Base-by-base conservation (phyloP, 2,888 invertebrate genomes). In the Subacronicta megacephala region DNA sequence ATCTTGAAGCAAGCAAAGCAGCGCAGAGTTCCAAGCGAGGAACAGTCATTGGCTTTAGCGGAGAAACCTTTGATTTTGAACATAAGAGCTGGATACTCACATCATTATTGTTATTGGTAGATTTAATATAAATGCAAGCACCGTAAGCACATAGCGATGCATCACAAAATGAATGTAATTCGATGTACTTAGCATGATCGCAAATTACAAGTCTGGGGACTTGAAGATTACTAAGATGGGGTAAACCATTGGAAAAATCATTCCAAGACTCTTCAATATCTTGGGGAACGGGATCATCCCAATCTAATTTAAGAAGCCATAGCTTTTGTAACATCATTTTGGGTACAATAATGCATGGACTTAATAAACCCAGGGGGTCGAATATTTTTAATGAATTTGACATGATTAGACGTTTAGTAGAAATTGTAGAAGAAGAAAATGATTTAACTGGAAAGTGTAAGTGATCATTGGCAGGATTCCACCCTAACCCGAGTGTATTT, bases 91-190 rank as follows among this genome's bases (percentile, higher is more conserved):
- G 29, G 12, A 42, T 29, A 26, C 12, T 29, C 1, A 42, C 16
- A 6, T 26, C 15, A 29, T 42, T 29, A 42, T 40, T 9, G 12
- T 40, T 15, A 12, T 29, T 12, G 5, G 13, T 5, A 3, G 42
- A 42, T 16, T 42, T 42, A 2, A 42, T 5, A 29, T 42, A 42
- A 42, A 42, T 12, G 12, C 42, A 42, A 29, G 42, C 42, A 42
- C 42, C 42, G 7, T 29, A 42, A 10, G 29, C 42, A 6, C 6
- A 2, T 12, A 12, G 29, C 12, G 29, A 29, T 12, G 29, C 29
- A 29, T 29, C 29, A 12, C 29, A 12, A 12, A 29, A 29, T 3
- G 29, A 29, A 29, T 29, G 29, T 3, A 29, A 3, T 12, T 29
- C 29, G 12, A 12, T 12, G 4, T 12, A 2, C 12, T 29, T 29